Conservation (phyloP, 2,113 vertebrate species). For the Cyanistes caeruleus region DNA sequence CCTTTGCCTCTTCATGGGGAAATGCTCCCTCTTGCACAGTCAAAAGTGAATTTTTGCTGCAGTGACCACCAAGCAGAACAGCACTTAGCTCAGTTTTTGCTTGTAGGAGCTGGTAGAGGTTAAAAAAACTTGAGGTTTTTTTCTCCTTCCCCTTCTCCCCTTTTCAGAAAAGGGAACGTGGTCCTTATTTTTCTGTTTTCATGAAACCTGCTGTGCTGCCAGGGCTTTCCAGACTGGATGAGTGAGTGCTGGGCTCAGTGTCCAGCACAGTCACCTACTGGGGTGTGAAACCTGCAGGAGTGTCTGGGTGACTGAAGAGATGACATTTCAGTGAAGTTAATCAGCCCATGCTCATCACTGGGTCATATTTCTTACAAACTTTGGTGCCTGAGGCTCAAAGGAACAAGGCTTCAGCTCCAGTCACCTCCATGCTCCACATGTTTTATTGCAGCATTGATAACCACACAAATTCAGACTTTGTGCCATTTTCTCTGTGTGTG, state of each 20-base stretch:
- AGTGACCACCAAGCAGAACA: not conserved
- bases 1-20: not conserved
- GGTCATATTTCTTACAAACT: not conserved
- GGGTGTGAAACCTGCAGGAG: not conserved
- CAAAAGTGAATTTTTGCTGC: not conserved
- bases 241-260: not conserved
- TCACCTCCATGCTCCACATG: not conserved
- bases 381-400: not conserved
- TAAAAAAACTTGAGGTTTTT: not conserved
- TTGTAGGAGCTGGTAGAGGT: not conserved
- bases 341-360: not conserved
- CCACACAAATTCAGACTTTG: not conserved
- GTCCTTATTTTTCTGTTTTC: accelerated
- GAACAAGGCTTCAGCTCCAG: not conserved
- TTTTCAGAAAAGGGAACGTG: not conserved
- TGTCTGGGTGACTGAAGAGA: not conserved
- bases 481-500: not conserved
- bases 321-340: not conserved
- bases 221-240: not conserved
- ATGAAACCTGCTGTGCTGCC: not conserved
- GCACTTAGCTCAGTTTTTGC: accelerated
- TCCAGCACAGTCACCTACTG: accelerated
- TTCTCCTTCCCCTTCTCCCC: not conserved
- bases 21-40: not conserved
- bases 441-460: not conserved